Conservation (phyloP, 2,113 vertebrate genomes). For the Ctenomys sociabilis region DNA sequence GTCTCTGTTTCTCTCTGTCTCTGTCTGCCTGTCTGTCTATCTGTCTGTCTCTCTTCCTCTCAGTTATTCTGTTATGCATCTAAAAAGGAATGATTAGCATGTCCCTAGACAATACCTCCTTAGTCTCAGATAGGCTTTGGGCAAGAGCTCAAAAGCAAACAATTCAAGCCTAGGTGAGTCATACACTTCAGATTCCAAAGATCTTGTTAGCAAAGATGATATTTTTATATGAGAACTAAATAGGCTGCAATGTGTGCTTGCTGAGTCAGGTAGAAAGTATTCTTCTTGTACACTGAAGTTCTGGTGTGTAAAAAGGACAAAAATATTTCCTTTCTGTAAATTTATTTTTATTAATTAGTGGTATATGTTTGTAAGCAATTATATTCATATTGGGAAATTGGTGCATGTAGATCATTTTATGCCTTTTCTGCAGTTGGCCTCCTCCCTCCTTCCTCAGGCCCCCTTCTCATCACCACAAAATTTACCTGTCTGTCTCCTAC, state of each 20-base stretch:
- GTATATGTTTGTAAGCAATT: background rate
- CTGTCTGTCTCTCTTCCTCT: background rate
- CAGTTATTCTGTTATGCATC: background rate
- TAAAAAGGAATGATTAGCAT: conserved; percentile 51
- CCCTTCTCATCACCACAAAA: background rate
- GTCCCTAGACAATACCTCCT: conserved; percentile 42
- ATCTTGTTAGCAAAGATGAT: conserved; percentile 72
- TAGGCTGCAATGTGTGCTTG: conserved; percentile 41
- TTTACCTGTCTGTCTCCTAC: background rate
- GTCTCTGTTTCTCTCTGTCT: background rate
- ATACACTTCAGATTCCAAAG: conserved; percentile 66
- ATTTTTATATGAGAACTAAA: conserved; percentile 74
- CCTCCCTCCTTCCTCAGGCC: background rate
- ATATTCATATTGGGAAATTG: background rate
- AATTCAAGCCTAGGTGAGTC: conserved; percentile 71
- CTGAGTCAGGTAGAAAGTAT: conserved; percentile 62
- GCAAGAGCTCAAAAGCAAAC: conserved; percentile 66
- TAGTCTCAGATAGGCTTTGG: conserved; percentile 53
- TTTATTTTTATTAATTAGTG: background rate
- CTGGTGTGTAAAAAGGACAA: background rate
- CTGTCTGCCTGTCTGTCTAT: too few relatives aligned
- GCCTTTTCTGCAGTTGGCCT: background rate
- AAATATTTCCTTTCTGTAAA: background rate
- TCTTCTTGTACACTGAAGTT: conserved; percentile 28
- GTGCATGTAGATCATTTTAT: background rate